Base-by-base conservation (phyloP, 2,888 invertebrate genomes). In the Celastrina argiolus region DNA sequence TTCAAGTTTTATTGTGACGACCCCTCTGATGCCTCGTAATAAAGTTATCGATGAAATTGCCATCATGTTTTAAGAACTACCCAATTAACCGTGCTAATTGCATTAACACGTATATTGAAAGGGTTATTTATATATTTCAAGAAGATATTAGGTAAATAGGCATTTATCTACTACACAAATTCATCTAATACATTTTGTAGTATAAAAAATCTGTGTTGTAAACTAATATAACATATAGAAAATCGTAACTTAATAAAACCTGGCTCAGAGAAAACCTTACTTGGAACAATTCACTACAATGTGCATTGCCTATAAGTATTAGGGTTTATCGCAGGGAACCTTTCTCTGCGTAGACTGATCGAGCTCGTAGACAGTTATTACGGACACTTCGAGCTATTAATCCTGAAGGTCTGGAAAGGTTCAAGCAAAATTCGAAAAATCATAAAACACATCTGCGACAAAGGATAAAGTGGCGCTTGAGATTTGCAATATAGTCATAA, bases 1-100 rank as follows among this genome's bases (percentile, higher is more conserved):
- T 87, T 80, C 81, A 89, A 89, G 87, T 89, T 88, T 85, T 87
- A 89, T 85, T 88, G 81, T 83, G 81, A 80, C 14, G 5, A 51
- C 82, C 81, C 83, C 36, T 65, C 58, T 65, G 65, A 59, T 59
- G 58, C 18, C 28, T 26, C 41, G 61, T 61, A 83, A 85, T 84
- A 84, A 82, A 82, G 83, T 81, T 84, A 84, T 84, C 81, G 67
- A 65, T 41, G 65, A 16, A 26, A 58, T 39, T 65, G n/a, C 31
- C 58, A 42, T 58, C 34, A 31, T 65, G 34, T 65, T 65, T 65
- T 51, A 59, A 42, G 42, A 16, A 22, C 26, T 36, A 16, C 34
- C 18, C 22, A 59, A 36, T 59, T 59, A 61, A 39, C 36, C 61
- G 34, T 4, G 22, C 16, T 59, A 59, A 31, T 59, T 51, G 51